Percentiles rank a stretch among this genome's conserved stretches.
Conservation (phyloP, 2,888 invertebrate species). For the Metellina segmentata region DNA sequence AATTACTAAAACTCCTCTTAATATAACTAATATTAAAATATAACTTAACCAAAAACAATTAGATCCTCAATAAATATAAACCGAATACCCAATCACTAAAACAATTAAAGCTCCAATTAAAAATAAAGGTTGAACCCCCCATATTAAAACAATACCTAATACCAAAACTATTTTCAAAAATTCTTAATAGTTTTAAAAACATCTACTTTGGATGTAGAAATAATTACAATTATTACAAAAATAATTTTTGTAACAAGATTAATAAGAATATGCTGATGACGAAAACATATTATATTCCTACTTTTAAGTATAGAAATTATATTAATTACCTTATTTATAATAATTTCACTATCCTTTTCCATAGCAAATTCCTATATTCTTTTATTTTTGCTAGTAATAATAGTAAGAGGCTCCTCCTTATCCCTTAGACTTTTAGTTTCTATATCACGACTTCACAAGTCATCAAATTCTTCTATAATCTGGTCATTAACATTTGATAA, state of each 20-base stretch:
- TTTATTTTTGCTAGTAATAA: neutral
- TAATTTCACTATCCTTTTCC: neutral
- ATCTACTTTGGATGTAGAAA: conserved; percentile 39
- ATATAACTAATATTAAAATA: neutral
- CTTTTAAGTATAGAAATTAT: conserved; percentile 5
- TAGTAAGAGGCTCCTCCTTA: neutral
- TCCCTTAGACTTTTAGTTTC: neutral
- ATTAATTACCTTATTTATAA: conserved; percentile 1
- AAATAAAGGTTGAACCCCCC: neutral
- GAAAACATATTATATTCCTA: conserved; percentile 4
- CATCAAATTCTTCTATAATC: neutral
- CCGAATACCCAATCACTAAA: too few relatives aligned
- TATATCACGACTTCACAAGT: neutral
- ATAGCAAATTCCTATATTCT: neutral
- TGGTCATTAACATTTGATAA: conserved; percentile 38
- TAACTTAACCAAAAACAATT: neutral
- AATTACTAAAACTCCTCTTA: conserved; percentile 29
- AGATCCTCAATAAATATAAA: neutral
- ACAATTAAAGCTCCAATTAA: conserved; percentile 5
- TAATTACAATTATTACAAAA: neutral
- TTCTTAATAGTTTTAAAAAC: conserved; percentile 33
- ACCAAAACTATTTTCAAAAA: conserved; percentile 6
- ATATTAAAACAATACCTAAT: neutral
- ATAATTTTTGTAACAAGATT: conserved; percentile 3
- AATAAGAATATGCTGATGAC: conserved; percentile 15